Evolutionary conservation across 2,113 vertebrate species (phyloP), one percentile per base, ranked within the genome.

Genomic region (Ranitomeya imitator): DNA sequence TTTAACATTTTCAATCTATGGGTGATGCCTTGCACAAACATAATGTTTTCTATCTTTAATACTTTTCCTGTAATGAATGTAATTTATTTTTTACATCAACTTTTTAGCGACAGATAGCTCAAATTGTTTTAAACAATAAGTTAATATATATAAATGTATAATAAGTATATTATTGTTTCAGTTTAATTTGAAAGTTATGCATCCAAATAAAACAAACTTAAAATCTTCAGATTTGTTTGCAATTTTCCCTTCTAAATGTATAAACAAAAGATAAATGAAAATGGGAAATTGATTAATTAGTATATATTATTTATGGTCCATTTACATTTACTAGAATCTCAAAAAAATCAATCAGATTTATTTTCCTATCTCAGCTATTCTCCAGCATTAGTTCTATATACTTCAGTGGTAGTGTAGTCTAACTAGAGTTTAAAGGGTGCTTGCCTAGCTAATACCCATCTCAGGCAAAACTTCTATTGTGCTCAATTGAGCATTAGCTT

Each of bases 401-500:
- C 26, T 19, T 82, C 55, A 82, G 31, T 21, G 10, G 31, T 63
- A 26, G 6, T 37, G 55, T 26, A 82, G 60, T 61, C 59, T 45
- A 63, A 82, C 63, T 82, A 31, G 59, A 63, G 26, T 12, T 82
- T 15, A 82, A 82, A 37, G 71, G 26, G 59, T 31, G 59, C 21
- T 59, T 51, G 31, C 16, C 55, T 10, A 10, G 26, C 18, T 45
- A 63, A 45, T 82, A 31, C 26, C 19, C 60, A 45, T 82, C 5
- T 82, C 3, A 63, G 18, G 26, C 16, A 63, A n/a, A 19, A 51
- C 63, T 18, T 59, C 55, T 61, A 14, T 12, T 63, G 57, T 82
- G 80, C 11, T 82, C 26, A 82, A 82, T 82, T 82, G 23, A 45
- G 59, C 80, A 63, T 82, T 82, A 7, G 21, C 26, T 82, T 37